These are phyloP conservation scores for Coregonus ussuriensis DNA, from an alignment of 2,797 vertebrate species.

Conservation along the genomic window DNA sequence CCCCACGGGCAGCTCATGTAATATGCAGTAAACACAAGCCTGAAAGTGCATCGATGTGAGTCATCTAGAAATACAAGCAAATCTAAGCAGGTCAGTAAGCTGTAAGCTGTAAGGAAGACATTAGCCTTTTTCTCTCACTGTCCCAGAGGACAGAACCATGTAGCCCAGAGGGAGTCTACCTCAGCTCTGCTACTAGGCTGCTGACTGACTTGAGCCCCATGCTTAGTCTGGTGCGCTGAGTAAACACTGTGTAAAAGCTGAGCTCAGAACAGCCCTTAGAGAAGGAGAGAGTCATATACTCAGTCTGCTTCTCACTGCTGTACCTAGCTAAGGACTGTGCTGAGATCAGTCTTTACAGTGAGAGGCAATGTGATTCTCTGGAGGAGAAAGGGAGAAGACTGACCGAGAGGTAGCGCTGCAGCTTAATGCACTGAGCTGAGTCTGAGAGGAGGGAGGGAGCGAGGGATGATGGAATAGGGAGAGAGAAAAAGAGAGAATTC, in stretches of 20 bases:
- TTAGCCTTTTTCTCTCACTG: background rate
- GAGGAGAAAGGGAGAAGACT: background rate
- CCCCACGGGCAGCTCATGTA: conserved; percentile 11
- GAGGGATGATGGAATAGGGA: background rate
- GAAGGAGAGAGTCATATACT: background rate
- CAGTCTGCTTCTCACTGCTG: background rate
- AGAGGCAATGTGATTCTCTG: background rate
- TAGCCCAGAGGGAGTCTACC: background rate
- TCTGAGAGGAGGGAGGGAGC: conserved; percentile 6
- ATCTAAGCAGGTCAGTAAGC: conserved; percentile 15
- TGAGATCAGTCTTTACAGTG: background rate
- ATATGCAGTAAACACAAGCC: conserved; percentile 67
- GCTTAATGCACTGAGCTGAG: background rate
- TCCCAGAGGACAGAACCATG: background rate
- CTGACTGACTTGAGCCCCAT: background rate
- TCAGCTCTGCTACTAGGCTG: background rate
- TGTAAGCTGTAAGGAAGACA: background rate
- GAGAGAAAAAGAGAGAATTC: conserved; percentile 30
- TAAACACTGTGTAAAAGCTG: background rate
- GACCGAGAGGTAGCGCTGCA: conserved; percentile 7
- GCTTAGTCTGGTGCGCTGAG: background rate
- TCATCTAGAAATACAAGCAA: background rate
- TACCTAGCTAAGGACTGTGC: background rate
- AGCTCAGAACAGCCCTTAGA: background rate
- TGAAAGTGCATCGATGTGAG: conserved; percentile 63